phyloP scores from a whole-genome alignment of 2,888 invertebrate species.

The Cheilosia vernalis region DNA sequence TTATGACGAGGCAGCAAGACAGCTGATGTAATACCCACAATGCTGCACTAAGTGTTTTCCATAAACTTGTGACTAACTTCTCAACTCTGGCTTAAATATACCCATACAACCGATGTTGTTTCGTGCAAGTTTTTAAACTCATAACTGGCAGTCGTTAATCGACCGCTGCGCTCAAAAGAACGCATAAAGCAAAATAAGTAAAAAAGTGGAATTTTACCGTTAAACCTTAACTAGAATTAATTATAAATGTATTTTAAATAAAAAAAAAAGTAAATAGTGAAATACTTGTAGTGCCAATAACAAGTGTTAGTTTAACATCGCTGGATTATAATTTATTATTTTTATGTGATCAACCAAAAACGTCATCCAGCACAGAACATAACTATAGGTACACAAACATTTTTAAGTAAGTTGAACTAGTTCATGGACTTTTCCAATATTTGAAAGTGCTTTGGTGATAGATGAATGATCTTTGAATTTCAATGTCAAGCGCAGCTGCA shows the following conservation, averaged over 20 bases:
- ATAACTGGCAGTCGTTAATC: conserved; percentile 60
- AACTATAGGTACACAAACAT: neutral
- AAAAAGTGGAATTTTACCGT: no score
- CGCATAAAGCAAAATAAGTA: conserved; percentile 12
- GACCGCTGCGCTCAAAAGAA: conserved; percentile 49
- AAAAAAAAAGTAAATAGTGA: neutral
- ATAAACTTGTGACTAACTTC: conserved; percentile 49
- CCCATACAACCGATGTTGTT: conserved; percentile 18
- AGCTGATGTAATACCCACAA: conserved; percentile 46
- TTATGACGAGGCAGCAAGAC: conserved; percentile 21
- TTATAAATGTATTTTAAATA: no score
- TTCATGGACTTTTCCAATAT: conserved; percentile 1
- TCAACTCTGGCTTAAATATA: conserved; percentile 52
- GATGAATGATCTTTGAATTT: neutral
- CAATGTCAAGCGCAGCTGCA: neutral
- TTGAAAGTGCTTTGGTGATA: neutral
- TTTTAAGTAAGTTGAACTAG: conserved; percentile 2
- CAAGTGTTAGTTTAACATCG: neutral
- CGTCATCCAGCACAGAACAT: neutral
- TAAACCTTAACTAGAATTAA: no score
- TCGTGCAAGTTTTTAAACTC: conserved; percentile 48
- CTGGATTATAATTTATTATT: neutral
- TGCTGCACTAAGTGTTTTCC: conserved; percentile 34
- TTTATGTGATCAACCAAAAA: neutral
- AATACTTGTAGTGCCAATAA: neutral